These are phyloP conservation scores for Nannobrachium achirus DNA, from an alignment of 2,113 vertebrate genomes.

Conservation along the genomic window DNA sequence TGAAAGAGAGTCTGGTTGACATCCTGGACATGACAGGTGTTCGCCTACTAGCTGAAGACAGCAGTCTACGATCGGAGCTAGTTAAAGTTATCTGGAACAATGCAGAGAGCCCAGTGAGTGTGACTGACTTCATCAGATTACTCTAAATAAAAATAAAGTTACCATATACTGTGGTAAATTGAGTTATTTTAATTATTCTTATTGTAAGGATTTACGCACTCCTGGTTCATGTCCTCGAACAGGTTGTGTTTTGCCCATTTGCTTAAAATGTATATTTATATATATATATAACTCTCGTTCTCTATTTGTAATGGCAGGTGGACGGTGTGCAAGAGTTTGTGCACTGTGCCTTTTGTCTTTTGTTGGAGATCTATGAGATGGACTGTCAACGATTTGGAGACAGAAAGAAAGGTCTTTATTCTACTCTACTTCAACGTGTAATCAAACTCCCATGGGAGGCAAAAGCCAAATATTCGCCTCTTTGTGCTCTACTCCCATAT, in stretches of 20 bases:
- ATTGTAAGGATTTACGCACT: too few relatives aligned
- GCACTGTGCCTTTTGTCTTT: constrained; percentile 77
- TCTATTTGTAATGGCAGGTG: constrained; percentile 65
- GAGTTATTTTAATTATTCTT: too few relatives aligned
- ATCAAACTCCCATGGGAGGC: constrained; percentile 84
- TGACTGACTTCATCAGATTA: background rate
- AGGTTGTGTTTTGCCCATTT: too few relatives aligned
- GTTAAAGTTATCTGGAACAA: constrained; percentile 84
- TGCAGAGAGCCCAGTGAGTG: constrained; percentile 85
- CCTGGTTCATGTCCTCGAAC: too few relatives aligned
- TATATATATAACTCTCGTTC: too few relatives aligned
- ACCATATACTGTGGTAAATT: too few relatives aligned
- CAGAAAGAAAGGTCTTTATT: constrained; percentile 73
- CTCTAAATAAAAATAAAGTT: background rate
- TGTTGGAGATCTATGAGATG: constrained; percentile 82
- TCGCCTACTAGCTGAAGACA: constrained; percentile 64
- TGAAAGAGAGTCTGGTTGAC: constrained; percentile 74
- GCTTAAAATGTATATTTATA: too few relatives aligned
- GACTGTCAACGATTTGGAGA: constrained; percentile 80
- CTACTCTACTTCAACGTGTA: constrained; percentile 73
- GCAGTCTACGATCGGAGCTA: constrained; percentile 68
- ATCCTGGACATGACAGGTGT: constrained; percentile 70
- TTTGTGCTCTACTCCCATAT: constrained; percentile 84
- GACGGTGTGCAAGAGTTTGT: constrained; percentile 84
- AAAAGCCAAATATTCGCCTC: constrained; percentile 83